Percentiles rank a stretch among this genome's conserved stretches.
Evolutionary conservation across 2,113 vertebrate genomes (phyloP).

Genomic region (Entomyzon cyanotis): DNA sequence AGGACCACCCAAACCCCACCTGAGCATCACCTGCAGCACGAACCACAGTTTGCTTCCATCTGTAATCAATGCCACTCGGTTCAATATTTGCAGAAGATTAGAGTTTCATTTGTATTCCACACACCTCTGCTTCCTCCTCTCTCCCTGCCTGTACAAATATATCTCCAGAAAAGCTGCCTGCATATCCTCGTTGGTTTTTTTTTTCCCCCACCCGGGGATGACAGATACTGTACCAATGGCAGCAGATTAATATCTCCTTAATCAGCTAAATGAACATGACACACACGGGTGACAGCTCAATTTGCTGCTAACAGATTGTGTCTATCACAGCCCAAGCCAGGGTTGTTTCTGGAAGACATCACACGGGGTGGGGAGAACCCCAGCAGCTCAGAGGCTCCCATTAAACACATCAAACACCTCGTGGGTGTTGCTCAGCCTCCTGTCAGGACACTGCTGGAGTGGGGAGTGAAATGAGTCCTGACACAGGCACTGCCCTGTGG

Average conservation of each 20-base stretch:
- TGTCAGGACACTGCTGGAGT: conserved; percentile 71
- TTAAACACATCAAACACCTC: conserved; percentile 78
- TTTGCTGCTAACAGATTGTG: conserved; percentile 94
- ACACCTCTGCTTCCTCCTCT: conserved; percentile 22
- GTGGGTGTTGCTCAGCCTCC: conserved; percentile 58
- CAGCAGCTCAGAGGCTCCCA: conserved; percentile 64
- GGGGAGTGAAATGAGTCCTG: conserved; percentile 49
- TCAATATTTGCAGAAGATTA: conserved; percentile 39
- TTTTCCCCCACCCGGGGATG: not conserved
- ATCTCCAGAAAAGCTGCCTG: conserved; percentile 41
- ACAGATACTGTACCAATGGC: conserved; percentile 80
- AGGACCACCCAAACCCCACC: not conserved
- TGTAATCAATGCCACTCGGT: not conserved
- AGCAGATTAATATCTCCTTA: conserved; percentile 90
- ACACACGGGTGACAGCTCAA: conserved; percentile 94
- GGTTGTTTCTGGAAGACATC: conserved; percentile 85
- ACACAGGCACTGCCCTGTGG: not conserved
- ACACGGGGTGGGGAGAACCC: conserved; percentile 70
- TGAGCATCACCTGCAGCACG: not conserved
- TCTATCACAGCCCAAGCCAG: conserved; percentile 77
- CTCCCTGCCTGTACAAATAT: not conserved
- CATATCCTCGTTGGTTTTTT: conserved; percentile 42
- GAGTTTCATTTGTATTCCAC: conserved; percentile 60
- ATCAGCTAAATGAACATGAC: conserved; percentile 91
- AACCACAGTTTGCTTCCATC: not conserved